Percentiles rank a stretch among this genome's conserved stretches.
Conservation (phyloP, 1,140 invertebrate species). For the Oncopodura yosiiana region DNA sequence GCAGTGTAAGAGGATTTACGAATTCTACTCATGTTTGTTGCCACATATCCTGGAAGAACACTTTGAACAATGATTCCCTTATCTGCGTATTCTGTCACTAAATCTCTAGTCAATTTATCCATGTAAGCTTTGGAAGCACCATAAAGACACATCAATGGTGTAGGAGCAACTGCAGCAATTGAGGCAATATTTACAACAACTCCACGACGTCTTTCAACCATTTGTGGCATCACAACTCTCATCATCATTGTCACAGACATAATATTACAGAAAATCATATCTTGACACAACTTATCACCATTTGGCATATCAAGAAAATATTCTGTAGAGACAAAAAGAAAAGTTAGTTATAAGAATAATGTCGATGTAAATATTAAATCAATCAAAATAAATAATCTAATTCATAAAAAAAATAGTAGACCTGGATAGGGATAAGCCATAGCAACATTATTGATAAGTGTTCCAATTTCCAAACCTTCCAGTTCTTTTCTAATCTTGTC, state of each 20-base stretch:
- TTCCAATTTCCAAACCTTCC: constrained; percentile 70
- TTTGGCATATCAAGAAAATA: constrained; percentile 63
- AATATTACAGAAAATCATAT: constrained; percentile 62
- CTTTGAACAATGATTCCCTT: constrained; percentile 74
- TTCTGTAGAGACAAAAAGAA: no score
- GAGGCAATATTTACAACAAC: constrained; percentile 90
- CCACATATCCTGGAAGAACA: constrained; percentile 76
- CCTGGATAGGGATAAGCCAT: constrained; percentile 81
- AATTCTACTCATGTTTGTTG: constrained; percentile 87
- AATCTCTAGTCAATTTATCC: constrained; percentile 68
- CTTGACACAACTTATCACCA: constrained; percentile 40
- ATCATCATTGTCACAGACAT: constrained; percentile 71
- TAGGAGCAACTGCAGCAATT: constrained; percentile 63
- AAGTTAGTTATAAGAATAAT: no score
- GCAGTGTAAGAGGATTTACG: constrained; percentile 65
- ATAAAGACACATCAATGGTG: constrained; percentile 76
- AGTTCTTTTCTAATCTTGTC: constrained; percentile 63
- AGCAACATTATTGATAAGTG: constrained; percentile 92
- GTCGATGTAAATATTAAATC: no score
- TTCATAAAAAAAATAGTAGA: no score
- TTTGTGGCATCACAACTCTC: constrained; percentile 70
- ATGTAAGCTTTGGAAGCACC: constrained; percentile 84
- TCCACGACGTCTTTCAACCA: constrained; percentile 74
- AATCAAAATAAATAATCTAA: constrained; percentile 9
- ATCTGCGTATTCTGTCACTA: constrained; percentile 64